phyloP scores from a whole-genome alignment of 2,888 invertebrate genomes.

The Drosophila quinaria region DNA sequence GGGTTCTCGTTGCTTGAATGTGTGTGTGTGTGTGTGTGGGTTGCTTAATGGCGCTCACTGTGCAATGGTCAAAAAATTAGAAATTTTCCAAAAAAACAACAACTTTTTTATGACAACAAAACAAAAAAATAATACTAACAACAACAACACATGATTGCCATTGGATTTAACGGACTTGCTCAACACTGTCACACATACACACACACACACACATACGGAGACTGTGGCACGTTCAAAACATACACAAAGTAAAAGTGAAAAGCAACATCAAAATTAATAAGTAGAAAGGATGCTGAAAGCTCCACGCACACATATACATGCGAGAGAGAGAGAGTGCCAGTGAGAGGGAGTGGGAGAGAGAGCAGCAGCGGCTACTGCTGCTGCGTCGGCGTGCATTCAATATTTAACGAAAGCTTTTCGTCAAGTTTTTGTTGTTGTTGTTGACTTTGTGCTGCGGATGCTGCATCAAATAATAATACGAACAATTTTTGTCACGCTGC shows the following conservation, averaged over 20 bases:
- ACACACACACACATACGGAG: conserved; percentile 14
- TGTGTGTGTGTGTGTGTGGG: background rate
- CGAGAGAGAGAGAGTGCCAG: conserved; percentile 27
- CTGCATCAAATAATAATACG: conserved; percentile 59
- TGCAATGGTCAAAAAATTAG: conserved; percentile 36
- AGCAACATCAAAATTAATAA: conserved; percentile 81
- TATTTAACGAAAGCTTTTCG: conserved; percentile 68
- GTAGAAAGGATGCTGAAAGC: conserved; percentile 80
- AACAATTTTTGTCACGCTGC: conserved; percentile 43
- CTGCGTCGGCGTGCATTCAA: conserved; percentile 67
- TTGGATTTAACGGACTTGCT: conserved; percentile 47
- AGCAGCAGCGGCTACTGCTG: conserved; percentile 9
- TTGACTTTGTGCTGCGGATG: conserved; percentile 34
- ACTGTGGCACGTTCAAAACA: conserved; percentile 70
- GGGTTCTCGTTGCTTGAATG: conserved; percentile 12
- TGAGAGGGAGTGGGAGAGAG: conserved; percentile 5
- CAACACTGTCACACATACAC: conserved; percentile 48
- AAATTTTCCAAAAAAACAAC: conserved; percentile 23
- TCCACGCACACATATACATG: conserved; percentile 40
- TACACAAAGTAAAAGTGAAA: conserved; percentile 81
- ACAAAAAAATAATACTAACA: conserved; percentile 10
- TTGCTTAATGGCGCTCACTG: conserved; percentile 30
- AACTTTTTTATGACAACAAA: conserved; percentile 41
- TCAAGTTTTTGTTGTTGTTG: conserved; percentile 26
- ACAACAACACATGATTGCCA: conserved; percentile 46